These are phyloP conservation scores for Zaprionus africanus DNA, from an alignment of 1,140 invertebrate genomes.

Conservation along the genomic window DNA sequence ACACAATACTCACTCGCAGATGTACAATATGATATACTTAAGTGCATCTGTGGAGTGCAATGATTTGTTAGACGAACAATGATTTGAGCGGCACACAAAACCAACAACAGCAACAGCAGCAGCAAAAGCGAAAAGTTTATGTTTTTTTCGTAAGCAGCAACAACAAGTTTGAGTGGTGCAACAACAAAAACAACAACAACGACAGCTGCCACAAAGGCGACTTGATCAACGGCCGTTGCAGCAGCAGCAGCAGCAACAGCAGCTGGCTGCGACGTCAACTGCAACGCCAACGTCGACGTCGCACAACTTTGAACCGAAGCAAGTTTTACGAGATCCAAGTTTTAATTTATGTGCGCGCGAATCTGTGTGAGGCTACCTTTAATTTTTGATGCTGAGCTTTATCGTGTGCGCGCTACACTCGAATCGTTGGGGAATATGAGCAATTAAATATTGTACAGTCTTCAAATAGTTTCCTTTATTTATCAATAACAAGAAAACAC, in stretches of 20 bases:
- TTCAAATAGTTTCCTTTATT: not conserved
- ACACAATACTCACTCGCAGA: constrained; percentile 5
- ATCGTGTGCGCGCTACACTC: constrained; percentile 27
- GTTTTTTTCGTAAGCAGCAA: constrained; percentile 72
- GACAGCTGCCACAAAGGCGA: constrained; percentile 45
- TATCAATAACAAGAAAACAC: not conserved
- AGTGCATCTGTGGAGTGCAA: constrained; percentile 53
- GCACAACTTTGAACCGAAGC: constrained; percentile 51
- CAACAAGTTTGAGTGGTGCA: constrained; percentile 72
- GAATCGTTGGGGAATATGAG: constrained; percentile 14
- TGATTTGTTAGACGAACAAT: constrained; percentile 53
- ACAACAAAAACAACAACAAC: constrained; percentile 43
- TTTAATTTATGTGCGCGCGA: constrained; percentile 56
- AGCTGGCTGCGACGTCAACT: constrained; percentile 8
- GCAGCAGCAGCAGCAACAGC: constrained; percentile 13
- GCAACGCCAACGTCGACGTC: constrained; percentile 11
- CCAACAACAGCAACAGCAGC: constrained; percentile 21
- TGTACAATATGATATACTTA: constrained; percentile 35
- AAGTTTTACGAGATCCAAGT: constrained; percentile 71
- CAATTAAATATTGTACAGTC: not conserved
- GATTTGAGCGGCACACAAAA: constrained; percentile 38
- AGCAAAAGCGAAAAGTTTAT: constrained; percentile 59
- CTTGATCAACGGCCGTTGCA: constrained; percentile 44
- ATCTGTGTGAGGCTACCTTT: constrained; percentile 57
- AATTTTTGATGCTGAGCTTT: constrained; percentile 65